Conservation (phyloP, 2,113 vertebrate genomes). For the Desmodus rotundus region DNA sequence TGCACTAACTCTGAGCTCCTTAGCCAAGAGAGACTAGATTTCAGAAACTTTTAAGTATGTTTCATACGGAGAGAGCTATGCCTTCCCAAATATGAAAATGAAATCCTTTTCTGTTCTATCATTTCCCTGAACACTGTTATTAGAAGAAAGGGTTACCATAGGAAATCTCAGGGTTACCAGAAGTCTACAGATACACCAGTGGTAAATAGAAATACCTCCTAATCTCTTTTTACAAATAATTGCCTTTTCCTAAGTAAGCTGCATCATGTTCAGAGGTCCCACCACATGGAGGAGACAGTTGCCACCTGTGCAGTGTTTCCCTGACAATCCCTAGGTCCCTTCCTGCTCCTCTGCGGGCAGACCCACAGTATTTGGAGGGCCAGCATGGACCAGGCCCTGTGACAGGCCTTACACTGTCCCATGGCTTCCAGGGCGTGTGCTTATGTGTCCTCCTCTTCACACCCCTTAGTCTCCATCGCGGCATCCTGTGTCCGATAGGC, state of each 20-base stretch:
- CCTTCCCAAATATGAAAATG: neutral
- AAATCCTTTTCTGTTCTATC: neutral
- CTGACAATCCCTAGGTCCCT: neutral
- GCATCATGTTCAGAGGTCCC: neutral
- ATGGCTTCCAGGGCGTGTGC: neutral
- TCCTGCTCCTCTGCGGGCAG: neutral
- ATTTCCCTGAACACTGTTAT: neutral
- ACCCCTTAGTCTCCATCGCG: neutral
- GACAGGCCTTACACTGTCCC: neutral
- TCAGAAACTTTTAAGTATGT: neutral
- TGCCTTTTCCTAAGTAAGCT: neutral
- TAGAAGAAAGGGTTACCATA: neutral
- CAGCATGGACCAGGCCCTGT: accelerated
- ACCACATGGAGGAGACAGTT: neutral
- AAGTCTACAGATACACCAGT: neutral
- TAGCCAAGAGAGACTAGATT: neutral
- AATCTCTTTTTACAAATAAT: neutral
- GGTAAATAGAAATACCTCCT: neutral
- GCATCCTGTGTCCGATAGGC: neutral
- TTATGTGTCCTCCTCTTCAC: neutral
- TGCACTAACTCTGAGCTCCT: neutral
- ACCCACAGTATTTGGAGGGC: neutral
- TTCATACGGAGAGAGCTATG: neutral
- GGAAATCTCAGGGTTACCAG: neutral
- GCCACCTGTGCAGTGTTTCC: too few species aligned